phyloP scores from a whole-genome alignment of 2,797 vertebrate species.

The Huso huso region DNA sequence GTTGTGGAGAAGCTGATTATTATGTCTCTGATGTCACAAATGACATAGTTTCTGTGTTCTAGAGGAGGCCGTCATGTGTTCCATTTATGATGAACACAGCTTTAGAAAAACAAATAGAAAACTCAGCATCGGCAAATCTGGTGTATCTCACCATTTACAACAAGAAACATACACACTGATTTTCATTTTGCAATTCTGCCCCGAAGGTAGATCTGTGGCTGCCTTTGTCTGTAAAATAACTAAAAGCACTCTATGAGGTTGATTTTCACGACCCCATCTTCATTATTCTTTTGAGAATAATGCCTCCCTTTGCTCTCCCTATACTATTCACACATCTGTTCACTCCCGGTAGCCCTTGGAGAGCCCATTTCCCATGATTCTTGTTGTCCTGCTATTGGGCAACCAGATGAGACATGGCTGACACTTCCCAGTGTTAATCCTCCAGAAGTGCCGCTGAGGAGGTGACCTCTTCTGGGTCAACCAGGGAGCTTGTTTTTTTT shows the following conservation, averaged over 20 bases:
- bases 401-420: slow-evolving; percentile 23
- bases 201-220: background rate
- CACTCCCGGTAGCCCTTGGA: slow-evolving; percentile 14
- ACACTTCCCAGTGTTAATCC: slow-evolving; percentile 27
- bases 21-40: slow-evolving; percentile 23
- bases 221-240: background rate
- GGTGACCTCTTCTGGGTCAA: slow-evolving; percentile 14
- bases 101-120: slow-evolving; percentile 25
- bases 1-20: slow-evolving; percentile 8
- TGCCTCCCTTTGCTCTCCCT: slow-evolving; percentile 19
- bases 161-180: slow-evolving; percentile 23
- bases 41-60: slow-evolving; percentile 1
- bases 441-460: slow-evolving; percentile 21
- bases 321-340: slow-evolving; percentile 22
- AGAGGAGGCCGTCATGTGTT: slow-evolving; percentile 1
- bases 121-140: slow-evolving; percentile 25
- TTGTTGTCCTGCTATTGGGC: slow-evolving; percentile 1
- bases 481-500: background rate
- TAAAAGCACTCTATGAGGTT: background rate
- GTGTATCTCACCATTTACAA: background rate
- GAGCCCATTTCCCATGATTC: slow-evolving; percentile 8
- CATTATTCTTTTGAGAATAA: slow-evolving; percentile 23
- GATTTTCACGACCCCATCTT: slow-evolving; percentile 4
- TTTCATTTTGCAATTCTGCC: slow-evolving; percentile 17
- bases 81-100: slow-evolving; percentile 11